Conservation (phyloP, 2,113 vertebrate species). For the Brachyhypopomus occidentalis region DNA sequence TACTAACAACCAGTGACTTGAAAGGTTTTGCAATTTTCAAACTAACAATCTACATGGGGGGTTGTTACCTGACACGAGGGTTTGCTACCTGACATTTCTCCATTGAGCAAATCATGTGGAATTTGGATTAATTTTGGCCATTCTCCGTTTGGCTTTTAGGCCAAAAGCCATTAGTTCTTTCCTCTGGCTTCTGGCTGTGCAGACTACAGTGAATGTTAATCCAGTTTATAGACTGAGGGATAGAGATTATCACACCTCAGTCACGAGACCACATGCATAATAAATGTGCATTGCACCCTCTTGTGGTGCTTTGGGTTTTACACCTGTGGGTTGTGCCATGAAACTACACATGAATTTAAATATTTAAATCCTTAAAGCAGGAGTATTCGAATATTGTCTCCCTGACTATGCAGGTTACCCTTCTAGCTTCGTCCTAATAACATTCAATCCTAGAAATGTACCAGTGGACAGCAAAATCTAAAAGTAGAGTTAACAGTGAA, state of each 20-base stretch:
- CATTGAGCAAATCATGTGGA: background rate
- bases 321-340: background rate
- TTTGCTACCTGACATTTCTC: background rate
- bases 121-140: background rate
- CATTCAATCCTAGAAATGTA: too few species aligned
- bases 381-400: too few species aligned
- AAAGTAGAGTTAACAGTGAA: too few species aligned
- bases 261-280: background rate
- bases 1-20: too few species aligned
- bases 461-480: too few species aligned
- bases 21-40: too few species aligned
- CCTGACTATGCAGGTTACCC: too few species aligned
- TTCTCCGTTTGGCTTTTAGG: background rate
- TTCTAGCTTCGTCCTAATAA: too few species aligned
- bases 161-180: background rate
- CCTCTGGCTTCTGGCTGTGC: background rate
- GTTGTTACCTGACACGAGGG: too few species aligned
- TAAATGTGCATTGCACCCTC: background rate
- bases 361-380: too few species aligned
- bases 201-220: background rate
- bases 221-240: background rate
- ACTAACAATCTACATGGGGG: too few species aligned
- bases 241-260: background rate
- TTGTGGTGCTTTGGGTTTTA: background rate
- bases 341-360: too few species aligned